Percentiles rank a stretch among this genome's conserved stretches.
Conservation (phyloP, 2,797 vertebrate genomes). For the Acipenser ruthenus region DNA sequence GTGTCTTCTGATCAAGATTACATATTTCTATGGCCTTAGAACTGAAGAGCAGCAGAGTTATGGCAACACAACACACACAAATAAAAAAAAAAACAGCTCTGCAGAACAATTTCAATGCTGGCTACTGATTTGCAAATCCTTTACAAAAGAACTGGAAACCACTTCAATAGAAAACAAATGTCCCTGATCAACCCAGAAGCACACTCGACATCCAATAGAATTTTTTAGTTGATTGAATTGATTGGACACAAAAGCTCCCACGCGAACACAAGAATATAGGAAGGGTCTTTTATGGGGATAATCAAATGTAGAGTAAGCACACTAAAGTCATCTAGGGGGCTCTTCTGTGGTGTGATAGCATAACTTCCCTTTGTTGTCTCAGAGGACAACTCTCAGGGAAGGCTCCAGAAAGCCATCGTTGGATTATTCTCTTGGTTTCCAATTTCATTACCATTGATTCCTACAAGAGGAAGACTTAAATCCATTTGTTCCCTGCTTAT, state of each 20-base stretch:
- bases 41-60: too few species aligned
- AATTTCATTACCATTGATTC: slow-evolving; percentile 4
- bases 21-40: too few species aligned
- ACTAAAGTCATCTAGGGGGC: background rate
- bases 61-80: too few species aligned
- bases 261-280: background rate
- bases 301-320: background rate
- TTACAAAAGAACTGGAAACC: background rate
- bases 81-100: too few species aligned
- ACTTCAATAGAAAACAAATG: background rate
- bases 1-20: too few species aligned
- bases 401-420: background rate
- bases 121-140: too few species aligned
- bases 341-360: background rate
- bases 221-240: background rate
- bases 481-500: background rate
- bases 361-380: background rate
- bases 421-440: slow-evolving; percentile 1
- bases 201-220: background rate
- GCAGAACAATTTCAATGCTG: too few species aligned
- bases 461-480: background rate
- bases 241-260: background rate
- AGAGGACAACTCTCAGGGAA: slow-evolving; percentile 2
- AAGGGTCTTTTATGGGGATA: background rate
- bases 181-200: slow-evolving; percentile 2